Percentiles rank a stretch among this genome's conserved stretches.
Conservation (phyloP, 2,113 vertebrate genomes). For the Semicossyphus pulcher region DNA sequence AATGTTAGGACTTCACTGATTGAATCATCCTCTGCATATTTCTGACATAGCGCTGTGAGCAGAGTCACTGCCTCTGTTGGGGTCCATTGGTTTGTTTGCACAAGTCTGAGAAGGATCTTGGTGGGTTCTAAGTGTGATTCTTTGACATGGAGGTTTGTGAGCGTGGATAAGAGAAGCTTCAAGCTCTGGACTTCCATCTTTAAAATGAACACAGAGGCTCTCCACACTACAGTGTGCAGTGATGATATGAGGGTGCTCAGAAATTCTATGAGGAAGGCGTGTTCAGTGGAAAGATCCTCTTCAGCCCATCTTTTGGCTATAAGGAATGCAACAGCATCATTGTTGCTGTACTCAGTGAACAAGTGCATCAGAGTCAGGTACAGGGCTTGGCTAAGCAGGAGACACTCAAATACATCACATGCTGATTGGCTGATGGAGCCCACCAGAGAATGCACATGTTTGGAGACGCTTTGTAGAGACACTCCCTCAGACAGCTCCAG, state of each 20-base stretch:
- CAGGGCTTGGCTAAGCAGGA: slow-evolving; percentile 27
- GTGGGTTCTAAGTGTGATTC: not conserved
- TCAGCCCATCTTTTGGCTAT: slow-evolving; percentile 33
- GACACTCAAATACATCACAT: slow-evolving; percentile 3
- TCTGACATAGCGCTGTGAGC: slow-evolving; percentile 33
- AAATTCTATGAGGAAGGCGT: not conserved
- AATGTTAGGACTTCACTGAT: not conserved
- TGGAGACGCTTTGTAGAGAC: not conserved
- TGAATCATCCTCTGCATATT: not conserved
- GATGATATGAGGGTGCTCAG: slow-evolving; percentile 26
- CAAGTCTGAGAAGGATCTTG: slow-evolving; percentile 25
- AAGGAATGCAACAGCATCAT: slow-evolving; percentile 10
- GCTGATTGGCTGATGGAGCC: slow-evolving; percentile 26
- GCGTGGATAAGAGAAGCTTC: slow-evolving; percentile 20
- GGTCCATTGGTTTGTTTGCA: not conserved
- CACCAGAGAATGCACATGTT: not conserved
- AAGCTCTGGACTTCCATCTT: slow-evolving; percentile 38
- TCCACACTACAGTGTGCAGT: not conserved
- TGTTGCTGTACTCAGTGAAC: not conserved
- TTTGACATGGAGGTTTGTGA: slow-evolving; percentile 1
- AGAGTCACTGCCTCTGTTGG: not conserved
- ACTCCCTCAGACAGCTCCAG: not conserved
- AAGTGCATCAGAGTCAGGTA: slow-evolving; percentile 17
- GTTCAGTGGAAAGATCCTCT: slow-evolving; percentile 6
- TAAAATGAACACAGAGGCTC: slow-evolving; percentile 10